Evolutionary conservation across 2,113 vertebrate species (phyloP).

Genomic region (Oncorhynchus nerka): DNA sequence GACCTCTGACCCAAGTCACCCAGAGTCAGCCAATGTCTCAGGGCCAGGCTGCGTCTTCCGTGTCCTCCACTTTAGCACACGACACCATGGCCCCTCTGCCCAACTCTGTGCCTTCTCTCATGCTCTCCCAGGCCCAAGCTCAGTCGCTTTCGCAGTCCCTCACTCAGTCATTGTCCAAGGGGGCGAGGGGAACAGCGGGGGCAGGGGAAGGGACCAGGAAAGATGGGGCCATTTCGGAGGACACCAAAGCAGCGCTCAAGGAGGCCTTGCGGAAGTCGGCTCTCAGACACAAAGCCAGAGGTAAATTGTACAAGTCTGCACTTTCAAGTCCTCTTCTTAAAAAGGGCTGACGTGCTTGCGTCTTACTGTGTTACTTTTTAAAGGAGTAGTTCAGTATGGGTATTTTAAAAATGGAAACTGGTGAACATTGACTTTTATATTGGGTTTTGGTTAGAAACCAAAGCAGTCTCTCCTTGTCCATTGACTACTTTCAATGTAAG

Average conservation of each 20-base stretch:
- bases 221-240: slow-evolving; percentile 90
- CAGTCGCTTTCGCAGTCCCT: slow-evolving; percentile 73
- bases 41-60: slow-evolving; percentile 26
- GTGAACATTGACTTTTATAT: too few relatives aligned
- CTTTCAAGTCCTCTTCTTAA: not conserved
- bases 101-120: slow-evolving; percentile 60
- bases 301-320: slow-evolving; percentile 54
- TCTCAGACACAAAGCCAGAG: slow-evolving; percentile 83
- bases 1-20: slow-evolving; percentile 30
- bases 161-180: slow-evolving; percentile 71
- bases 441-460: too few relatives aligned
- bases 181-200: slow-evolving; percentile 49
- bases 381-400: too few relatives aligned
- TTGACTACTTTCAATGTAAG: too few relatives aligned
- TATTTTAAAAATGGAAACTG: too few relatives aligned
- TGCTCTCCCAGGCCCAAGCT: slow-evolving; percentile 69
- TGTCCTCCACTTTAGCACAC: slow-evolving; percentile 41
- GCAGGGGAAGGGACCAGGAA: slow-evolving; percentile 72
- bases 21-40: slow-evolving; percentile 53
- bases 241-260: slow-evolving; percentile 91
- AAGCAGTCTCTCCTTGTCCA: too few relatives aligned
- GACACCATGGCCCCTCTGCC: slow-evolving; percentile 45
- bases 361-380: too few relatives aligned
- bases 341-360: not conserved
- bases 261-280: slow-evolving; percentile 86